These are phyloP conservation scores for Thamnaconus septentrionalis DNA, from an alignment of 2,113 vertebrate genomes.

Conservation along the genomic window DNA sequence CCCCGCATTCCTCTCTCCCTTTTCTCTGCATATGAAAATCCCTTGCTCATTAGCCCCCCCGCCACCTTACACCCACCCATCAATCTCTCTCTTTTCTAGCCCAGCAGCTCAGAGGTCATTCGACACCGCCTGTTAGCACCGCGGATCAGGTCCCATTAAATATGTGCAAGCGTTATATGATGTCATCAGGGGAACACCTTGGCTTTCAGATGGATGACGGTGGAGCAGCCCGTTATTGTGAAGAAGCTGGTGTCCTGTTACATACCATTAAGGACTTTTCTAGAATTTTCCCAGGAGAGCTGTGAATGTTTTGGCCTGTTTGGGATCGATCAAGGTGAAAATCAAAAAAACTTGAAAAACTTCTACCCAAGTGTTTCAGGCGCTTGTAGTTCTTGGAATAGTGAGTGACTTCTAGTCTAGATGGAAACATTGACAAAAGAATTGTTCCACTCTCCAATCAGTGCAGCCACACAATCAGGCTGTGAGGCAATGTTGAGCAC, in stretches of 20 bases:
- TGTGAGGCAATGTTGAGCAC: too few relatives aligned
- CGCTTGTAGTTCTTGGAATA: too few relatives aligned
- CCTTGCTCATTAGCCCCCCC: conserved; percentile 33
- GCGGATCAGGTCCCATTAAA: conserved; percentile 61
- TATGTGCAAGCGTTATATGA: conserved; percentile 44
- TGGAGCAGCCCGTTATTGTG: conserved; percentile 9
- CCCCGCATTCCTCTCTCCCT: conserved; percentile 42
- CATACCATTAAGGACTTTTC: conserved; percentile 44
- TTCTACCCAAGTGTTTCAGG: too few relatives aligned
- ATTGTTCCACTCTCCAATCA: too few relatives aligned
- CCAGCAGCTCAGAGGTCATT: conserved; percentile 39
- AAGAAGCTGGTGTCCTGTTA: conserved; percentile 55
- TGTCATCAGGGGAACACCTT: conserved; percentile 50
- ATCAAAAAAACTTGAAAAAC: too few relatives aligned
- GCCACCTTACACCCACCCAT: conserved; percentile 53
- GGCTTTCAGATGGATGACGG: conserved; percentile 59
- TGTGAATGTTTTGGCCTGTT: too few relatives aligned
- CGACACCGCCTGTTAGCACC: conserved; percentile 37
- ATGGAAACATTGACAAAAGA: too few relatives aligned
- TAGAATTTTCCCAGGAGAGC: too few relatives aligned
- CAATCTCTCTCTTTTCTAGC: conserved; percentile 37
- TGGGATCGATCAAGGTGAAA: too few relatives aligned
- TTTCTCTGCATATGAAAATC: conserved; percentile 53
- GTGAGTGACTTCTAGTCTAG: too few relatives aligned
- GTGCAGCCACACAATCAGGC: too few relatives aligned